Evolutionary conservation across 1,140 invertebrate species (phyloP), one percentile per base, ranked within the genome.

Genomic region (Neodiprion fabricii): DNA sequence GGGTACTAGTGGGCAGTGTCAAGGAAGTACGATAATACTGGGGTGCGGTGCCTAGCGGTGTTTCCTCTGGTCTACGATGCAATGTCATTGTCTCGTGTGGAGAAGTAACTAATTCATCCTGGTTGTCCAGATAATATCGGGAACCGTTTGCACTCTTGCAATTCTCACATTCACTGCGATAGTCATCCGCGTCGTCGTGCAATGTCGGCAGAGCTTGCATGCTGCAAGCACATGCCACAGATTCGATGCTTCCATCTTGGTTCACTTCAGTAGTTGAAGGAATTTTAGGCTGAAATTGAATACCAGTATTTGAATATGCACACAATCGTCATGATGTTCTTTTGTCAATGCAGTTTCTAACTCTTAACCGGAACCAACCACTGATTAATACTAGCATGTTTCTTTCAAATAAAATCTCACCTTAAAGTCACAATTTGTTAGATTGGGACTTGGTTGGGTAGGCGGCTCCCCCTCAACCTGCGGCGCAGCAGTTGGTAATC

Each of bases 131-230:
- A 80, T 91, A 92, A 81, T 92, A 92, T 78, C 91, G 89, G 73
- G 92, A 92, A 74, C 92, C 92, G 74, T 90, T 92, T 14, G 91
- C 91, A 71, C 91, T 92, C 84, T 95, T 95, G 86, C 94, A 95
- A 87, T 95, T 95, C 85, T 95, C 94, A 85, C 94, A 95, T 84
- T 95, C 94, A 83, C 92, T 94, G 66, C 94, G 89, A 82, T 94
- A 95, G 85, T 95, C 94, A 79, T 94, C 93, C 21, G 91, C 89
- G 69, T 92, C 89, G 74, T 93, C 93, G 70, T 88, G 86, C 40
- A 88, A 74, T 49, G 87, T 85, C 73, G 87, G 84, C 49, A 88
- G 75, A 28, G 83, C 86, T 80, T 88, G 88, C 78, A 86, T 84
- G 48, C 84, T 87, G 66, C 88, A 89, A 47, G 84, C 86, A 73